Conservation (phyloP, 2,113 vertebrate genomes). For the Peucedramus taeniatus region DNA sequence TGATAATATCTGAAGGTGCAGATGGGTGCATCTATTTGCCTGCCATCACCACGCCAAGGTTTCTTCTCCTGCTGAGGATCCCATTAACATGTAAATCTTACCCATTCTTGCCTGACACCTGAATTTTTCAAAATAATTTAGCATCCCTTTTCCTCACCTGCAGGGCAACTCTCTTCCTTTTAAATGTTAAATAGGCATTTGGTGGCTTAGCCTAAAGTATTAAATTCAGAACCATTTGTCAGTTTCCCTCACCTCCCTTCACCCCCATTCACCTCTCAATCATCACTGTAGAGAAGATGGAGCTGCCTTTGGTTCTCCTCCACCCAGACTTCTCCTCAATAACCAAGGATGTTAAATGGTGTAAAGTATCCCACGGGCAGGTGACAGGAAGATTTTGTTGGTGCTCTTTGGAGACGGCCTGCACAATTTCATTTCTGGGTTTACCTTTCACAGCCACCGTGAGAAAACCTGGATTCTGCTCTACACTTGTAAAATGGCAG, state of each 20-base stretch:
- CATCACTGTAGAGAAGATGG: background rate
- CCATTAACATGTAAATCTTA: conserved; percentile 54
- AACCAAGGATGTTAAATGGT: background rate
- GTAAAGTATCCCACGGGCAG: background rate
- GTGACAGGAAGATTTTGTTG: background rate
- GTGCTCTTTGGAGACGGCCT: background rate
- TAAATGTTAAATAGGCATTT: conserved; percentile 45
- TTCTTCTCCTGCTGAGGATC: conserved; percentile 32
- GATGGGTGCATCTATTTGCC: conserved; percentile 26
- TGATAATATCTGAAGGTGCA: conserved; percentile 15
- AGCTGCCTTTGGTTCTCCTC: background rate
- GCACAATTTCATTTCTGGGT: background rate
- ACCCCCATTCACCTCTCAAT: background rate
- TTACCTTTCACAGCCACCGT: background rate
- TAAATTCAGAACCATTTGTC: conserved; percentile 17
- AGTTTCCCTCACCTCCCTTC: background rate
- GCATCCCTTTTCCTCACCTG: conserved; percentile 40
- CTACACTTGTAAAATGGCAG: background rate
- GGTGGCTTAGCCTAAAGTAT: conserved; percentile 34
- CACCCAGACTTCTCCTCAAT: background rate
- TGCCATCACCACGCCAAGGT: background rate
- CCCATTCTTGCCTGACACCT: conserved; percentile 27
- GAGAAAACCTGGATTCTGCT: background rate
- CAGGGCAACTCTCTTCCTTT: conserved; percentile 7
- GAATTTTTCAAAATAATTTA: conserved; percentile 64